Evolutionary conservation across 1,140 invertebrate genomes (phyloP), one percentile per base, ranked within the genome.

Genomic region (Drosophila lowei): DNA sequence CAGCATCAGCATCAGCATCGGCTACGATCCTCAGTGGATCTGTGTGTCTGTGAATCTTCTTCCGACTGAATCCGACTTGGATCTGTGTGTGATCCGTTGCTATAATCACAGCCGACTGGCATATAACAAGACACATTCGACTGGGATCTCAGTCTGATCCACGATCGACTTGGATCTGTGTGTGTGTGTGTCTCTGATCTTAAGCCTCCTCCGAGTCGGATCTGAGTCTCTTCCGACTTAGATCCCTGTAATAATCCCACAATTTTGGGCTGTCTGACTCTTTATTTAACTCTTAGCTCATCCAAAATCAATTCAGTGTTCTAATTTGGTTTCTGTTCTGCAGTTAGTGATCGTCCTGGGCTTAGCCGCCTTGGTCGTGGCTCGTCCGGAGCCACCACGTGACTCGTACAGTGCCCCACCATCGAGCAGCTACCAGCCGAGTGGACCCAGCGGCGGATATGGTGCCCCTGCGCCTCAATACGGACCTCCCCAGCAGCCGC

Each of bases 401-500:
- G 89, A 90, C 65, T 89, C 81, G 21, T 90, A 90, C 64, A 89
- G 85, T 52, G 89, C 85, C 6, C 89, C 89, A 41, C 88, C 88
- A 1, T 56, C 88, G 9, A 90, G 81, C 76, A 79, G 83, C 75
- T 86, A 86, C 41, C 78, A 89, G 67, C 89, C 89, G 0, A 89
- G 86, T 23, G 76, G 76, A 53, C 72, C 84, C 43, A 79, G 89
- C 41, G 85, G 89, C 9, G 77, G 81, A 55, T 90, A 90, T 44
- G 89, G 92, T 5, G 89, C 94, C 2, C 94, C 94, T 6, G 92
- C 93, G 0, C 93, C 94, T 1, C 93, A 93, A 53, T 96, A 96
- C 71, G 95, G 95, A 0, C 93, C 94, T 1, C 95, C 95, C 0
- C 93, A 94, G 53, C 95, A 96, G 83, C 92, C 92, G 9, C 95